These are phyloP conservation scores for Micrasema minimum DNA, from an alignment of 1,140 invertebrate genomes.

Conservation along the genomic window DNA sequence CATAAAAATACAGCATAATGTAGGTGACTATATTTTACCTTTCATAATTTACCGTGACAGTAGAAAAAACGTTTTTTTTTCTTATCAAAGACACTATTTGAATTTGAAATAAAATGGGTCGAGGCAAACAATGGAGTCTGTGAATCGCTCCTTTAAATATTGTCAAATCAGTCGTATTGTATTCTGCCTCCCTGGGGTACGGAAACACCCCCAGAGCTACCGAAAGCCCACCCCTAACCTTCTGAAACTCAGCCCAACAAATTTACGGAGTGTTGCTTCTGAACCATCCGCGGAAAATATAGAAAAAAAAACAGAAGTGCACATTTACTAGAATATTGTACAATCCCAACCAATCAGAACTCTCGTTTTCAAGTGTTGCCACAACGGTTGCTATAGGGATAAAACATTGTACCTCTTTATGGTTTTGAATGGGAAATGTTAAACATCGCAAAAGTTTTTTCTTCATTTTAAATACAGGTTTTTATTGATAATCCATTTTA, in stretches of 20 bases:
- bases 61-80: neutral
- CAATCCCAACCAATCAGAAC: too few species aligned
- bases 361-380: too few species aligned
- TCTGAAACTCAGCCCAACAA: neutral
- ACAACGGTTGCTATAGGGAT: too few species aligned
- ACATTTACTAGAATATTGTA: too few species aligned
- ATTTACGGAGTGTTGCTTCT: too few species aligned
- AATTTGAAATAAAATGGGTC: conserved; percentile 28
- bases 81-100: conserved; percentile 26
- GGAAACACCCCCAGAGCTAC: conserved; percentile 35
- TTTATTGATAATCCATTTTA: too few species aligned
- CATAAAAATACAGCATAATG: neutral
- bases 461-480: too few species aligned
- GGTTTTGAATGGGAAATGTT: too few species aligned
- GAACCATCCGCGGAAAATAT: too few species aligned
- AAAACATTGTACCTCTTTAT: too few species aligned
- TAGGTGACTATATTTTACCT: neutral
- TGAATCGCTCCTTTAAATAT: conserved; percentile 48
- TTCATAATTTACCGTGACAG: neutral
- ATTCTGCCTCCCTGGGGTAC: conserved; percentile 8
- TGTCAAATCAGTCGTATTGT: conserved; percentile 51
- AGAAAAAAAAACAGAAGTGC: too few species aligned
- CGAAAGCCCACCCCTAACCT: conserved; percentile 20
- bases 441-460: too few species aligned
- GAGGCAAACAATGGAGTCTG: conserved; percentile 35